Percentiles rank a stretch among this genome's conserved stretches.
Conservation (phyloP, 2,888 invertebrate genomes). For the Ormyrus thymus region DNA sequence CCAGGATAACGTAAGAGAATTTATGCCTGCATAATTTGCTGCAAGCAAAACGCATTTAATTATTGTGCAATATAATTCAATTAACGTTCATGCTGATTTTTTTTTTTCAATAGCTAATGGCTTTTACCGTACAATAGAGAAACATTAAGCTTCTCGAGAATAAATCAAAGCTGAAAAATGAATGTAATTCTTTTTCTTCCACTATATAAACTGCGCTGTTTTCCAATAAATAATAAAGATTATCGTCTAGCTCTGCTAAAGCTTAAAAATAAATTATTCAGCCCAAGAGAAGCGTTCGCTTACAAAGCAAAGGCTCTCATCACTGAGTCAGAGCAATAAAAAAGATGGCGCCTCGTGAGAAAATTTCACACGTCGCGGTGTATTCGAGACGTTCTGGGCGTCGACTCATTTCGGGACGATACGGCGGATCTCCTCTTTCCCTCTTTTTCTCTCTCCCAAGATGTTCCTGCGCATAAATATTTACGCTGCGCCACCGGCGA, state of each 20-base stretch:
- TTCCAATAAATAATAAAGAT: background rate
- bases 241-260: constrained; percentile 6
- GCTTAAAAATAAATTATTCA: background rate
- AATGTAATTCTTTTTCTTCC: too few species aligned
- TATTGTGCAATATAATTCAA: too few species aligned
- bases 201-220: background rate
- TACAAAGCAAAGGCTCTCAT: constrained; percentile 10
- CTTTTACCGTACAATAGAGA: too few species aligned
- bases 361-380: constrained; percentile 48
- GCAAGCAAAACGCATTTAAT: background rate
- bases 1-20: too few species aligned
- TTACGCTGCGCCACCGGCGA: constrained; percentile 47
- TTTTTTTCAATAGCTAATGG: too few species aligned
- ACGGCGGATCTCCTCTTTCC: constrained; percentile 32
- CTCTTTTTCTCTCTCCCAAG: constrained; percentile 13
- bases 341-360: constrained; percentile 35
- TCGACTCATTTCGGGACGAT: constrained; percentile 31
- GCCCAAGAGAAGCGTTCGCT: background rate
- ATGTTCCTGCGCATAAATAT: constrained; percentile 55
- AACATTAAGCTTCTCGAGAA: too few species aligned
- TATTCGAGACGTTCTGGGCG: constrained; percentile 9
- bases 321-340: constrained; percentile 30
- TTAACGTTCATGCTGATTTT: too few species aligned
- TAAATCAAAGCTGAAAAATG: too few species aligned
- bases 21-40: background rate